These are phyloP conservation scores for Itoplectis maculator DNA, from an alignment of 2,888 invertebrate genomes.

Conservation along the genomic window DNA sequence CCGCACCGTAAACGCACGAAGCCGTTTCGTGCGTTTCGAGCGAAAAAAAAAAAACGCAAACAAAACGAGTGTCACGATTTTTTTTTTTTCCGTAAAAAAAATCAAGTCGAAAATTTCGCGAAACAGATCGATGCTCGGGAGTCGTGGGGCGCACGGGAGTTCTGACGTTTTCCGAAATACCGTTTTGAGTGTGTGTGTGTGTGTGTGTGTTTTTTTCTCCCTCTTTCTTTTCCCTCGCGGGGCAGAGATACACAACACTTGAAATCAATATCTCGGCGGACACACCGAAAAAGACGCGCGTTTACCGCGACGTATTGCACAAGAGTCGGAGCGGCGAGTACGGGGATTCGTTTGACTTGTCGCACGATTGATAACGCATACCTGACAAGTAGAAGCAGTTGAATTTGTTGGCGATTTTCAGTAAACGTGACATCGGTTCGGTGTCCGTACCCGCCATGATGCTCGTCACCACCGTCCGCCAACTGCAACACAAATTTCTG, in stretches of 20 bases:
- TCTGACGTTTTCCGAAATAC: conserved; percentile 1
- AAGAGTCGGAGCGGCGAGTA: not conserved
- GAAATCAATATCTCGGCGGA: conserved; percentile 79
- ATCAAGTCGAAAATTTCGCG: not conserved
- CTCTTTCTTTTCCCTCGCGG: conserved; percentile 30
- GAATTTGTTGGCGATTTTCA: conserved; percentile 94
- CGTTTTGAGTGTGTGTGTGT: not conserved
- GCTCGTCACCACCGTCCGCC: conserved; percentile 74
- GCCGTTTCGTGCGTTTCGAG: conserved; percentile 13
- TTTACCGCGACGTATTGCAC: conserved; percentile 49
- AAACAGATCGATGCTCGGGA: not conserved
- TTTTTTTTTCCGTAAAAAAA: not conserved
- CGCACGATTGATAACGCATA: conserved; percentile 82
- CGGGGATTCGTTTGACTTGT: conserved; percentile 23
- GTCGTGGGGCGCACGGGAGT: not conserved
- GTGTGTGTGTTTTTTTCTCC: no score
- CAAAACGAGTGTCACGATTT: not conserved
- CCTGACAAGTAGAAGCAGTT: conserved; percentile 96
- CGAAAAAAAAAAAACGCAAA: conserved; percentile 24
- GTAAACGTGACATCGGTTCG: conserved; percentile 88
- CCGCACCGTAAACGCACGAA: conserved; percentile 11
- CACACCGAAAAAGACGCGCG: conserved; percentile 69
- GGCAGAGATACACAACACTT: conserved; percentile 75
- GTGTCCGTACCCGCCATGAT: conserved; percentile 84
- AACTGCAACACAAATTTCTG: conserved; percentile 54